Evolutionary conservation across 2,888 invertebrate genomes (phyloP).

Genomic region (Xestoiulus laeticollis): DNA sequence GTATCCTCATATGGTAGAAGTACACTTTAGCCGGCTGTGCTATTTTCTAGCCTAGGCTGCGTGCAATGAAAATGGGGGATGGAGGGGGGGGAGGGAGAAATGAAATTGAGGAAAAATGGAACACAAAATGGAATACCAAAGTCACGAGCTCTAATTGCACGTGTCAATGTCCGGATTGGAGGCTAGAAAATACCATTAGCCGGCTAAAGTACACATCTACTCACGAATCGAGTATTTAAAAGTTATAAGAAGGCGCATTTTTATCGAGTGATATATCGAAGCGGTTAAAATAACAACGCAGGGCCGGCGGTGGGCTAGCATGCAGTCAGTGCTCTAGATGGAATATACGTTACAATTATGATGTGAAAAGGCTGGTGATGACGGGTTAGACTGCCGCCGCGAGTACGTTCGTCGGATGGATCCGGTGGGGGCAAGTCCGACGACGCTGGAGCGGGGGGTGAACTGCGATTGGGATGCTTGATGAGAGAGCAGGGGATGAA

Average conservation of each 20-base stretch:
- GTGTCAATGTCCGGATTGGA: too few relatives aligned
- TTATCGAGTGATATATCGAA: neutral
- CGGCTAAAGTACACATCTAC: too few relatives aligned
- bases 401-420: conserved; percentile 54
- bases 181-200: too few relatives aligned
- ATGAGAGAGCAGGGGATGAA: conserved; percentile 62
- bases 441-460: conserved; percentile 55
- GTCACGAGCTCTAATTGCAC: too few relatives aligned
- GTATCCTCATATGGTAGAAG: too few relatives aligned
- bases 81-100: too few relatives aligned
- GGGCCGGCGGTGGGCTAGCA: neutral
- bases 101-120: too few relatives aligned
- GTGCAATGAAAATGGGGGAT: too few relatives aligned
- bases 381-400: conserved; percentile 75
- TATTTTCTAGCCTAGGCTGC: too few relatives aligned
- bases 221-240: too few relatives aligned
- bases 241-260: conserved; percentile 1
- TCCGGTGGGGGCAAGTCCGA: conserved; percentile 53
- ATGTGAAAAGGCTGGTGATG: conserved; percentile 82
- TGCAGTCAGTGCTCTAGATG: neutral
- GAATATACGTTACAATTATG: conserved; percentile 81
- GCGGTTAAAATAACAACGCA: neutral
- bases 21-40: too few relatives aligned
- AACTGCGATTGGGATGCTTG: conserved; percentile 51
- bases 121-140: too few relatives aligned